Conservation (phyloP, 2,797 vertebrate genomes). For the Monodelphis domestica region DNA sequence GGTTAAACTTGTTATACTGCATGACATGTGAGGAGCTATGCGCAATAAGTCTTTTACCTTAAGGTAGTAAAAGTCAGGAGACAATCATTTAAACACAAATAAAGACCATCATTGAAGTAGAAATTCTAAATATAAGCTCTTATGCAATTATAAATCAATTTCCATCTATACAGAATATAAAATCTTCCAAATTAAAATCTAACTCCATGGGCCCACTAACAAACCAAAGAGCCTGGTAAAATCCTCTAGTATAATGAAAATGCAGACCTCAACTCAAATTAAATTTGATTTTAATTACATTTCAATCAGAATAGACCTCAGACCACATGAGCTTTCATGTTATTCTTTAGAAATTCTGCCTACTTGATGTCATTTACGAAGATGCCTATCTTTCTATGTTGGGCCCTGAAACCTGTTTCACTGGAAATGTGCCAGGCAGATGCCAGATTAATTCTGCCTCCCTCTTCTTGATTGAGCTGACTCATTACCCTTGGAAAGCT, state of each 20-base stretch:
- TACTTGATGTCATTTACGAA: background rate
- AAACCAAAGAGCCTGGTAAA: background rate
- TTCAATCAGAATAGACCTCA: rapidly evolving
- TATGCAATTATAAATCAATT: background rate
- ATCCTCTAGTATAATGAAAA: background rate
- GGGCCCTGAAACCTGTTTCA: slow-evolving; percentile 79
- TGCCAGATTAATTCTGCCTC: slow-evolving; percentile 81
- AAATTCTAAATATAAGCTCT: background rate
- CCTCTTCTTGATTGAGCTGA: slow-evolving; percentile 81
- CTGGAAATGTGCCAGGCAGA: slow-evolving; percentile 79
- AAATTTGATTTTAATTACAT: rapidly evolving
- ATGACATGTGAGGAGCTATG: background rate
- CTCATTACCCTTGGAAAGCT: slow-evolving; percentile 82
- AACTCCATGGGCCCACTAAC: rapidly evolving
- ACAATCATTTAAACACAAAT: background rate
- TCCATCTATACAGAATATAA: background rate
- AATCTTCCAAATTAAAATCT: background rate
- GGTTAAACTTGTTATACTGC: background rate
- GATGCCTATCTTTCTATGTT: slow-evolving; percentile 75
- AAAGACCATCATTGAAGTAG: background rate
- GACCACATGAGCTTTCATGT: rapidly evolving
- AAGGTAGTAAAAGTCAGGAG: background rate
- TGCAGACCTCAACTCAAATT: rapidly evolving
- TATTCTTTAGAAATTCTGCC: background rate
- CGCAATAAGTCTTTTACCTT: background rate